Evolutionary conservation across 2,888 invertebrate genomes (phyloP), one percentile per base, ranked within the genome.

Genomic region (Latrodectus hesperus): DNA sequence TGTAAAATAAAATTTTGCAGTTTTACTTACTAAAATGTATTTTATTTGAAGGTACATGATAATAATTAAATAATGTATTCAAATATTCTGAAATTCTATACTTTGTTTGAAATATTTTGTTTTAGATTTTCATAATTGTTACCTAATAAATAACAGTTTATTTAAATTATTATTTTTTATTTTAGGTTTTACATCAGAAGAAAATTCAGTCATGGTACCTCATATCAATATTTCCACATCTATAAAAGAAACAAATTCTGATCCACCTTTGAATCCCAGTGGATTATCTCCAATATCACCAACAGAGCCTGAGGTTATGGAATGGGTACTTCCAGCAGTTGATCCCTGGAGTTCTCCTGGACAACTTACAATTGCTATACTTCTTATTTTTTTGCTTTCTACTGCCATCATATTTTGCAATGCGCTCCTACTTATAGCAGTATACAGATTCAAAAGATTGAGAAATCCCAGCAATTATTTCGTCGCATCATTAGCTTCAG

Each of bases 401-500:
- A 94, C 94, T 14, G 93, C 94, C 92, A 94, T 94, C 84, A 92
- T 95, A 74, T 93, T 93, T 90, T 93, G 94, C 76, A 95, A 95
- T 91, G 93, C 94, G 1, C 92, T 94, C 86, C 94, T 95, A 53
- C 92, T 95, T 70, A 92, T 94, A 10, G 94, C 94, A 1, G 94
- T 94, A 91, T 93, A 94, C 90, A 93, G 94, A 65, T 94, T 94
- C 92, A 94, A 94, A 91, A 92, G 94, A 79, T 92, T 95, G 70
- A 92, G 94, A 89, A 94, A 94, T 26, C 94, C 94, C 8, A 94
- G 94, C 80, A 94, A 95, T 91, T 94, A 94, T 90, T 92, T 95
- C 79, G 92, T 95, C 81, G 93, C 94, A 90, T 94, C 94, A 0
- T 91, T 95, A 82, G 94, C 94, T 4, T 92, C 94, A 64, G 94